These are phyloP conservation scores for Bambusicola thoracicus DNA, from an alignment of 2,113 vertebrate species.

Conservation along the genomic window DNA sequence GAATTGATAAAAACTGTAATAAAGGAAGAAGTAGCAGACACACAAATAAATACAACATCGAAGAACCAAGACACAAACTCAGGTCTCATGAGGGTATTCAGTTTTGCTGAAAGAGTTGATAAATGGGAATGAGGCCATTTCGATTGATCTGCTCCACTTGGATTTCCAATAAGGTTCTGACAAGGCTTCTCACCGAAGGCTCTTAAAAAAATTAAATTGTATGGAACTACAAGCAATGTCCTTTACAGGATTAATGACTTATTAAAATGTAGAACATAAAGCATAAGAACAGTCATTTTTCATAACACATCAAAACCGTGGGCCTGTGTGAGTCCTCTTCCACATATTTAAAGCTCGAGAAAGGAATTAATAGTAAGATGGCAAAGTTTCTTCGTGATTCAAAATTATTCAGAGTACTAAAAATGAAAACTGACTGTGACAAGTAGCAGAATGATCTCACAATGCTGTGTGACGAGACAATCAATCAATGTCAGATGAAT, in stretches of 20 bases:
- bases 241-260: not conserved
- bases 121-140: not conserved
- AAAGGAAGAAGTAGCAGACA: not conserved
- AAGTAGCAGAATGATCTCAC: conserved; percentile 9
- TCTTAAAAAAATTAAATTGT: not conserved
- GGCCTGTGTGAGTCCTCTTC: not conserved
- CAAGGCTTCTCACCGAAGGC: not conserved
- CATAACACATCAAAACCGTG: not conserved
- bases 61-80: not conserved
- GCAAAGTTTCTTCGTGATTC: not conserved
- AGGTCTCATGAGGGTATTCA: not conserved
- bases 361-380: not conserved
- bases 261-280: not conserved
- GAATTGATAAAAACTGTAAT: not conserved
- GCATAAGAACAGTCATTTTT: not conserved
- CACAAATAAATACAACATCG: not conserved
- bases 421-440: not conserved
- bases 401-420: not conserved
- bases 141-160: not conserved
- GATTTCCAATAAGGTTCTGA: conserved; percentile 19
- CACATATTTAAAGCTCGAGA: not conserved
- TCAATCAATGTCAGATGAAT: conserved; percentile 6
- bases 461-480: not conserved
- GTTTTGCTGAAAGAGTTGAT: not conserved
- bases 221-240: not conserved